Conservation (phyloP, 2,888 invertebrate species). For the Miltochrista miniata region DNA sequence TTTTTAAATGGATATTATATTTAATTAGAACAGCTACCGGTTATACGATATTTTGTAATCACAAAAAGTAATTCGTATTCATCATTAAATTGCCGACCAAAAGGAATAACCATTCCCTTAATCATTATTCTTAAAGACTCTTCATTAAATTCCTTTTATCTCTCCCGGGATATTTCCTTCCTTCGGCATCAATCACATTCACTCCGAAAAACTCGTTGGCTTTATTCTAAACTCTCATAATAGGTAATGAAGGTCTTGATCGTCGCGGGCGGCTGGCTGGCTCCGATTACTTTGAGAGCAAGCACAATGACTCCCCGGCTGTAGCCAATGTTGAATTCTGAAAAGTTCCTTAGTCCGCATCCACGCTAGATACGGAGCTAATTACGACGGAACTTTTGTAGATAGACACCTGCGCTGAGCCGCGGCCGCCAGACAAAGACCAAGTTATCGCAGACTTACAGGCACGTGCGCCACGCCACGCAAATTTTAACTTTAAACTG, state of each 20-base stretch:
- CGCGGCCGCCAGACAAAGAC: constrained; percentile 77
- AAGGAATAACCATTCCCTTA: constrained; percentile 83
- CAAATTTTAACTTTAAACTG: constrained; percentile 56
- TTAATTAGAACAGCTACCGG: constrained; percentile 68
- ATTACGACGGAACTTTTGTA: constrained; percentile 81
- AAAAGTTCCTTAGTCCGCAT: constrained; percentile 78
- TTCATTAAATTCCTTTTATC: constrained; percentile 84
- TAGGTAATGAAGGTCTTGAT: constrained; percentile 82
- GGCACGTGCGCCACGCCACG: constrained; percentile 48
- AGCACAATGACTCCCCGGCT: constrained; percentile 77
- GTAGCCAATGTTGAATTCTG: constrained; percentile 77
- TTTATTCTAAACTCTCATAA: constrained; percentile 84
- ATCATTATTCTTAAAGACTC: constrained; percentile 83
- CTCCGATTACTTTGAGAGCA: constrained; percentile 80
- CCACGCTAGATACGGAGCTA: constrained; percentile 78
- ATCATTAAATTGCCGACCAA: constrained; percentile 78
- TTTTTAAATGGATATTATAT: constrained; percentile 36
- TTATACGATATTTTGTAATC: constrained; percentile 67
- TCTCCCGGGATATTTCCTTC: constrained; percentile 81
- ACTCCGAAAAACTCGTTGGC: constrained; percentile 82
- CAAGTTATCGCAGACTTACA: constrained; percentile 79
- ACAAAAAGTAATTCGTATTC: constrained; percentile 76
- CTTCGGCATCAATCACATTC: constrained; percentile 82
- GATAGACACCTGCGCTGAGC: constrained; percentile 82
- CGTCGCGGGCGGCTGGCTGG: constrained; percentile 73